These are phyloP conservation scores for Drosophila sordidula DNA, from an alignment of 2,888 invertebrate species.

Conservation along the genomic window DNA sequence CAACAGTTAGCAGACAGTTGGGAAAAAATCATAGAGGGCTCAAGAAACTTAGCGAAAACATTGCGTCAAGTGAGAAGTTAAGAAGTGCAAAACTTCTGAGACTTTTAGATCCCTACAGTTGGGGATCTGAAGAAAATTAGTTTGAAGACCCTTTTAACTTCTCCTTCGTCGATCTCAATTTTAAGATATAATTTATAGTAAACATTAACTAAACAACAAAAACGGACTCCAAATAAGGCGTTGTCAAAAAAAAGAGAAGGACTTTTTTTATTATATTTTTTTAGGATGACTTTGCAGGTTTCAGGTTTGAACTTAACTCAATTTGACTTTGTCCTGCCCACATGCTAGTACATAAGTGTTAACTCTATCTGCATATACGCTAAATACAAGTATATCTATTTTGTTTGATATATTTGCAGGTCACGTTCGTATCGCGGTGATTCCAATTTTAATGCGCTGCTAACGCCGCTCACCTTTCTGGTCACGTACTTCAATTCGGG, in stretches of 20 bases:
- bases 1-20: slow-evolving; percentile 15
- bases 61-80: neutral
- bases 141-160: no score
- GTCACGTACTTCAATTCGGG: slow-evolving; percentile 96
- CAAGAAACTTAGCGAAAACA: slow-evolving; percentile 8
- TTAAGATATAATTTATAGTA: no score
- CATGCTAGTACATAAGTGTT: neutral
- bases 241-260: no score
- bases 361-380: slow-evolving; percentile 1
- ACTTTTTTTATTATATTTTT: no score
- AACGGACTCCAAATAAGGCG: no score
- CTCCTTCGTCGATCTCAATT: no score
- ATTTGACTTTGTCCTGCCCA: no score
- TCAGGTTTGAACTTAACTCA: neutral
- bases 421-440: slow-evolving; percentile 89
- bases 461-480: slow-evolving; percentile 94
- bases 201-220: no score
- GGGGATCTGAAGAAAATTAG: neutral
- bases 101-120: neutral
- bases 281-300: no score
- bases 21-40: slow-evolving; percentile 1
- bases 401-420: slow-evolving; percentile 66
- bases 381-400: slow-evolving; percentile 1
- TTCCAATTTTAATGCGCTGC: slow-evolving; percentile 90
- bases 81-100: neutral